Conservation (phyloP, 2,888 invertebrate species). For the Rhopalosiphum nymphaeae region DNA sequence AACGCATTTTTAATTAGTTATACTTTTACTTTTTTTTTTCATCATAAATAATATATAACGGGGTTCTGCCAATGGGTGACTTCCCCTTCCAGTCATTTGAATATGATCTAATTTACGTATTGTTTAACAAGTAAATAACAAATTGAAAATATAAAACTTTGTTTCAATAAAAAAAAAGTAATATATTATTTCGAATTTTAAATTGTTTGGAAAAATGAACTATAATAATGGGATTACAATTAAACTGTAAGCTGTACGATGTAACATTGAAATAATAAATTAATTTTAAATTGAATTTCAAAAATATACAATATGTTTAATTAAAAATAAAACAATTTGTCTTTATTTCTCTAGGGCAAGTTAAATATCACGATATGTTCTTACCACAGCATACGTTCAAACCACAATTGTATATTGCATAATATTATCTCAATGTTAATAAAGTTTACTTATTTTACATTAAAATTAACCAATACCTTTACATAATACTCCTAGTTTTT, state of each 20-base stretch:
- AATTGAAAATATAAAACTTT: too few relatives aligned
- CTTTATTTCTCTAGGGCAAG: neutral
- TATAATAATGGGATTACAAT: neutral
- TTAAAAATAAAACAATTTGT: neutral
- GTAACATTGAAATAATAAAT: neutral
- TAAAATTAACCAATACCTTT: neutral
- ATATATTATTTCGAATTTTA: neutral
- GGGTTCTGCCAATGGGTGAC: too few relatives aligned
- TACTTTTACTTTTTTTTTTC: neutral
- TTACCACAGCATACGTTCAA: neutral
- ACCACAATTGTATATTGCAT: neutral
- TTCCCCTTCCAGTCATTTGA: too few relatives aligned
- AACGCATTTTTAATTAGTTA: neutral
- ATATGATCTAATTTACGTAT: too few relatives aligned
- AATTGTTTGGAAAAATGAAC: neutral
- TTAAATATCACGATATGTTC: neutral
- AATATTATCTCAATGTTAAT: neutral
- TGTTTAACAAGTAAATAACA: too few relatives aligned
- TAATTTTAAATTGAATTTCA: neutral
- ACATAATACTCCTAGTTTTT: neutral
- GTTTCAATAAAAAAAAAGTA: neutral
- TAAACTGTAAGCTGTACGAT: neutral
- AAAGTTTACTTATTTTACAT: neutral
- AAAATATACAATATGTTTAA: neutral
- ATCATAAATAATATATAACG: neutral